phyloP scores from a whole-genome alignment of 2,888 invertebrate genomes.

The Furcula furcula region DNA sequence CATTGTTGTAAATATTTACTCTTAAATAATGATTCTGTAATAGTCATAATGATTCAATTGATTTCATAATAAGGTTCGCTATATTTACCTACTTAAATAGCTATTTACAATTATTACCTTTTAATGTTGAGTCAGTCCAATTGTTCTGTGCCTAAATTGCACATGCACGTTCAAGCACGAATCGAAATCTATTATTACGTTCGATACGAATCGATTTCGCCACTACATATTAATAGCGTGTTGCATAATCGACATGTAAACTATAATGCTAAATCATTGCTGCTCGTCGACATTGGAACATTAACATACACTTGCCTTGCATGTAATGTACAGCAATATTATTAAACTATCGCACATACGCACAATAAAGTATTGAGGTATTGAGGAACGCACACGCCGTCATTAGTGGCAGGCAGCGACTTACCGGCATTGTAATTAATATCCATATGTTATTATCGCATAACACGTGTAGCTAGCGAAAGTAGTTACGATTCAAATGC shows the following conservation, averaged over 20 bases:
- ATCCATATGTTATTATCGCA: too few species aligned
- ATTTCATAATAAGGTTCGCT: too few species aligned
- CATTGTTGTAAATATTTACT: too few species aligned
- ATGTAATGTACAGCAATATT: constrained; percentile 11
- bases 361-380: constrained; percentile 21
- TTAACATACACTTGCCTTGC: constrained; percentile 18
- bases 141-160: background rate
- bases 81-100: too few species aligned
- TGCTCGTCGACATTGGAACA: constrained; percentile 10
- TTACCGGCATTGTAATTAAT: constrained; percentile 51
- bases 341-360: constrained; percentile 25
- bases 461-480: constrained; percentile 59
- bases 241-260: constrained; percentile 7
- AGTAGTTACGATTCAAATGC: constrained; percentile 65
- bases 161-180: constrained; percentile 5
- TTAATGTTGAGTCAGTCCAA: background rate
- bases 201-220: constrained; percentile 15
- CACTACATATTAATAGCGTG: constrained; percentile 10
- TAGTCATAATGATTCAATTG: too few species aligned
- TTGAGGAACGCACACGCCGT: constrained; percentile 6
- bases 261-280: constrained; percentile 6
- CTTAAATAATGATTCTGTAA: too few species aligned
- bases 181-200: constrained; percentile 12
- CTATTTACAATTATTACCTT: too few species aligned
- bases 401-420: constrained; percentile 30